Percentiles rank a stretch among this genome's conserved stretches.
These are phyloP conservation scores for Heliconius ethilla DNA, from an alignment of 2,888 invertebrate genomes.

Conservation along the genomic window DNA sequence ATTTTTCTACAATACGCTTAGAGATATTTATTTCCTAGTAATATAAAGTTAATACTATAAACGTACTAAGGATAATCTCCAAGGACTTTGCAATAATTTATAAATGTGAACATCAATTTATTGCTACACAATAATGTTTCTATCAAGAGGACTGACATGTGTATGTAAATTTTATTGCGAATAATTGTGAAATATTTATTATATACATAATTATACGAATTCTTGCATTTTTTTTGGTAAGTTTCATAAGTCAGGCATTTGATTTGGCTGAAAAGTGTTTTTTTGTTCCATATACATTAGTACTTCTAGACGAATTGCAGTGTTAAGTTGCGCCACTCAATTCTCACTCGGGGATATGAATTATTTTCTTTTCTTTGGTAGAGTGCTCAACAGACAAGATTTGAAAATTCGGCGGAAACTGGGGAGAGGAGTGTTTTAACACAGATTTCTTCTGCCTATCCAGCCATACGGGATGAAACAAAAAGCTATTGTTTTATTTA, in stretches of 20 bases:
- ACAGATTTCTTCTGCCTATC: too few species aligned
- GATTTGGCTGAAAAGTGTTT: not conserved
- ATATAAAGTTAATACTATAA: not conserved
- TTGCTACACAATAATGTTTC: conserved; percentile 22
- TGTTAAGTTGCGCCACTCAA: not conserved
- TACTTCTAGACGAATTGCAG: not conserved
- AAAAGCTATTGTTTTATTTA: too few species aligned
- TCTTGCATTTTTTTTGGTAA: not conserved
- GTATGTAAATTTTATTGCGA: conserved; percentile 17
- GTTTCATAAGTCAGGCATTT: not conserved
- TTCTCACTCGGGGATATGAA: too few species aligned
- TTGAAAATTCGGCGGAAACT: not conserved
- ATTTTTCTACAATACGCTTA: not conserved
- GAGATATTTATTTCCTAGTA: not conserved
- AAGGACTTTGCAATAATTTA: conserved; percentile 6
- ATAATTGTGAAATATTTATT: conserved; percentile 18
- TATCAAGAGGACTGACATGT: conserved; percentile 12
- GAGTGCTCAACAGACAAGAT: not conserved
- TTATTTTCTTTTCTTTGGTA: too few species aligned
- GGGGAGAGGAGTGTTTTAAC: not conserved
- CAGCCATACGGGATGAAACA: too few species aligned
- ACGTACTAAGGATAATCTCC: conserved; percentile 1
- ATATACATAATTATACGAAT: not conserved
- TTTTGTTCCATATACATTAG: not conserved
- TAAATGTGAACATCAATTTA: conserved; percentile 22